These are phyloP conservation scores for Disparrhopalites patrizii DNA, from an alignment of 2,888 invertebrate genomes.

Conservation along the genomic window DNA sequence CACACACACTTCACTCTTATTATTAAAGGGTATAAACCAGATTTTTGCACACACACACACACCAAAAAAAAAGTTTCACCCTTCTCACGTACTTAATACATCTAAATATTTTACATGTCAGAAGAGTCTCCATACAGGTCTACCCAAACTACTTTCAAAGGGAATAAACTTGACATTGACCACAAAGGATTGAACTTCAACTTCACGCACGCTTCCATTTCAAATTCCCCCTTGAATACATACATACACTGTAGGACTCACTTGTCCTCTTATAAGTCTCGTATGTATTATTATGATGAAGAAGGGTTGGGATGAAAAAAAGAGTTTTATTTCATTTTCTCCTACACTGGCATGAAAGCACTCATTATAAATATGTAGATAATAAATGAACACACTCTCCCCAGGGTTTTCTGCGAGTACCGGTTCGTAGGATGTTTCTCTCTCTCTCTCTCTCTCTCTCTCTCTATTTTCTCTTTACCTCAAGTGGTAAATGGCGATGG, in stretches of 20 bases:
- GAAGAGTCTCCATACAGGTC: neutral
- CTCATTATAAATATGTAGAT: neutral
- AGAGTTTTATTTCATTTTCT: no score
- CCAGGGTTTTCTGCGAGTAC: neutral
- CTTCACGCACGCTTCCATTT: conserved; percentile 13
- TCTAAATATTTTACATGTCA: no score
- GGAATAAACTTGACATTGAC: conserved; percentile 12
- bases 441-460: conserved; percentile 1
- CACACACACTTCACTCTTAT: neutral
- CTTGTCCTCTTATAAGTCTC: no score
- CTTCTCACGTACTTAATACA: neutral
- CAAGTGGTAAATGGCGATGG: no score
- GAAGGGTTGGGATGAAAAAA: no score
- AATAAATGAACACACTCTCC: neutral
- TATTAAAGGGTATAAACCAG: conserved; percentile 4
- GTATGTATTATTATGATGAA: no score
- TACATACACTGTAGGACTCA: no score
- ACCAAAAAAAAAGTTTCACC: neutral
- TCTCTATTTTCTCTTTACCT: neutral
- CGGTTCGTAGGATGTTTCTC: conserved; percentile 9
- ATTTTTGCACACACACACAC: conserved; percentile 4
- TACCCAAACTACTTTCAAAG: conserved; percentile 15
- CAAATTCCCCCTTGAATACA: neutral
- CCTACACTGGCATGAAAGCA: no score
- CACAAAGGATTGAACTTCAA: conserved; percentile 8